Base-by-base conservation (phyloP, 2,888 invertebrate genomes). In the Tridacna crocea region DNA sequence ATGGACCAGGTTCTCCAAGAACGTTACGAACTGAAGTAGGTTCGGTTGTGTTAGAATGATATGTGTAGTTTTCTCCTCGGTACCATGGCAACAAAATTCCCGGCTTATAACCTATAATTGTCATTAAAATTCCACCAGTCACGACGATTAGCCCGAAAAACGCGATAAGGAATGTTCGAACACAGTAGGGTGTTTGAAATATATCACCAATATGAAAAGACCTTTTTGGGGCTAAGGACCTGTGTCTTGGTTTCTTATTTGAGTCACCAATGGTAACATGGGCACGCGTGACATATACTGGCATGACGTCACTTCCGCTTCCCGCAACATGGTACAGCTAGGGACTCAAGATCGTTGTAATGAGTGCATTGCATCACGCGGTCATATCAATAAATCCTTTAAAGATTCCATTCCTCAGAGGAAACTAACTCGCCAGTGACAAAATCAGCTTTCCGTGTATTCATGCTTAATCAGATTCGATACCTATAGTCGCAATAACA, bases 91-190 rank as follows among this genome's bases (percentile, higher is more conserved):
- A 66, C 36, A 79, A 72, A 46, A 82, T 84, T 22, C 80, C 81
- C 8, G 91, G 89, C 58, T 89, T 83, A 79, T 90, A 90, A n/a
- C 90, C 91, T 36, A 89, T 80, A 10, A 90, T 83, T 12, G 88
- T 88, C 90, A 91, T 90, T 26, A 89, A 82, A 6, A 87, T 82
- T 4, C 91, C 91, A 11, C 88, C 88, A 0, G 85, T 51, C 19
- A 86, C 79, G 4, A 88, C 68, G 11, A 83, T 36, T 15, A 85
- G 73, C 1, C 89, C 89, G 17, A 88, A 19, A 48, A 83, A 72
- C 19, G 84, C 83, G 13, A 85, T 83, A 36, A 87, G 72, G 58
- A 87, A 81, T 36, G 89, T 84, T 51, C 87, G 81, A 26, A 85
- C 76, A 66, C 87, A 85, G 76, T 87, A 89, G 19, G 89, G 89